Conservation (phyloP, 1,140 invertebrate genomes). For the Drosophila takahashii region DNA sequence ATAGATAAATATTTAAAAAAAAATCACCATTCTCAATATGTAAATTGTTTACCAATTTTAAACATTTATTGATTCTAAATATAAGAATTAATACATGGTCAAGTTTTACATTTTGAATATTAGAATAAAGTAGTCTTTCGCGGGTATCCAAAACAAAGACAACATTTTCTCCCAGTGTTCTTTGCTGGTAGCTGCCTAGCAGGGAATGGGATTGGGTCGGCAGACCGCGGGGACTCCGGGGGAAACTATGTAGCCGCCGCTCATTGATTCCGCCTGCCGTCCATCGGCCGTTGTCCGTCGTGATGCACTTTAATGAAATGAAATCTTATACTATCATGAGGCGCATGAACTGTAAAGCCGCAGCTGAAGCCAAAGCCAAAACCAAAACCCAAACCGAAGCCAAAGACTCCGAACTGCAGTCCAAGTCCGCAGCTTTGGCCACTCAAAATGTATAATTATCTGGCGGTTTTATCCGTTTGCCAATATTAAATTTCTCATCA, state of each 20-base stretch:
- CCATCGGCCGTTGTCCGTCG: constrained; percentile 63
- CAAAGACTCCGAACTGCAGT: constrained; percentile 29
- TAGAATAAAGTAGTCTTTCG: no score
- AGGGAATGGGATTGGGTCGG: constrained; percentile 32
- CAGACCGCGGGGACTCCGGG: constrained; percentile 1
- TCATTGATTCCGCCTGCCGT: constrained; percentile 77
- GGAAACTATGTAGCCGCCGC: constrained; percentile 59
- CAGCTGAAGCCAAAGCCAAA: constrained; percentile 12
- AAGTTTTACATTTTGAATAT: no score
- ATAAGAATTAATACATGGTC: no score
- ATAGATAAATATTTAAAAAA: no score
- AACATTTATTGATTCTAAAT: no score
- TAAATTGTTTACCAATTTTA: no score
- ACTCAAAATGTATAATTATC: constrained; percentile 84
- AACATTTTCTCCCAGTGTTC: constrained; percentile 9
- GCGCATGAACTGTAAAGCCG: constrained; percentile 61
- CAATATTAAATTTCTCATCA: constrained; percentile 84
- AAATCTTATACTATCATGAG: constrained; percentile 83
- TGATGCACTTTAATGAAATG: constrained; percentile 84
- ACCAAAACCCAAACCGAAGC: constrained; percentile 23
- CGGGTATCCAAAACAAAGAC: no score
- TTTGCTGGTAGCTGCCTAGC: constrained; percentile 44
- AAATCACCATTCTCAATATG: no score
- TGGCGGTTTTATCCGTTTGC: constrained; percentile 83
- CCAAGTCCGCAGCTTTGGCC: constrained; percentile 57